A percentile compares a stretch with the other conserved stretches of the same genome.
phyloP scores from a whole-genome alignment of 2,888 invertebrate genomes.

The Timema cristinae region DNA sequence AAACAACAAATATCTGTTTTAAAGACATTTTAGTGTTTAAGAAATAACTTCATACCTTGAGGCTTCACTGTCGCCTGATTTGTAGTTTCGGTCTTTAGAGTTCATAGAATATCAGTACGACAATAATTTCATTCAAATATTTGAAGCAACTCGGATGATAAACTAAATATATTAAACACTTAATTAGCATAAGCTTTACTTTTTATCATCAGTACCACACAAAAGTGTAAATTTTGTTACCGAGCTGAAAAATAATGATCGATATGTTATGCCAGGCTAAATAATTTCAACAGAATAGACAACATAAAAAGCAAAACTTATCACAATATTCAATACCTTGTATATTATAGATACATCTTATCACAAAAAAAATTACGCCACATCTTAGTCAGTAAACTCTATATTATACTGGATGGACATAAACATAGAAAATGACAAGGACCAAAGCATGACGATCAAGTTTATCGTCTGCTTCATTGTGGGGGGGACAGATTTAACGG shows the following conservation, averaged over 20 bases:
- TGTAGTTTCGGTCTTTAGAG: slow-evolving; percentile 32
- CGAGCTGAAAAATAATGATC: slow-evolving; percentile 26
- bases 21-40: too few species aligned
- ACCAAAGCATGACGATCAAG: too few species aligned
- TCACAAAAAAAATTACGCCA: too few species aligned
- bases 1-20: too few species aligned
- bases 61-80: slow-evolving; percentile 34
- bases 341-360: too few species aligned
- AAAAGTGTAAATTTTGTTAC: slow-evolving; percentile 26
- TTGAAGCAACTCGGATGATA: neutral
- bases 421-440: too few species aligned
- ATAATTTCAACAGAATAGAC: neutral
- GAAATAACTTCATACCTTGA: slow-evolving; percentile 31
- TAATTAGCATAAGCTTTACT: slow-evolving; percentile 21
- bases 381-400: too few species aligned
- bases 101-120: slow-evolving; percentile 33
- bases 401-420: too few species aligned
- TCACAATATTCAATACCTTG: neutral
- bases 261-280: slow-evolving; percentile 24
- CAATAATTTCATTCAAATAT: slow-evolving; percentile 25
- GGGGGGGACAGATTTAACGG: too few species aligned
- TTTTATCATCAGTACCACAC: slow-evolving; percentile 25
- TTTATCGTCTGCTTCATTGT: too few species aligned
- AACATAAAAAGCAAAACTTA: neutral
- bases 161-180: slow-evolving; percentile 13